Conservation (phyloP, 2,888 invertebrate genomes). For the Nymphalis urticae region DNA sequence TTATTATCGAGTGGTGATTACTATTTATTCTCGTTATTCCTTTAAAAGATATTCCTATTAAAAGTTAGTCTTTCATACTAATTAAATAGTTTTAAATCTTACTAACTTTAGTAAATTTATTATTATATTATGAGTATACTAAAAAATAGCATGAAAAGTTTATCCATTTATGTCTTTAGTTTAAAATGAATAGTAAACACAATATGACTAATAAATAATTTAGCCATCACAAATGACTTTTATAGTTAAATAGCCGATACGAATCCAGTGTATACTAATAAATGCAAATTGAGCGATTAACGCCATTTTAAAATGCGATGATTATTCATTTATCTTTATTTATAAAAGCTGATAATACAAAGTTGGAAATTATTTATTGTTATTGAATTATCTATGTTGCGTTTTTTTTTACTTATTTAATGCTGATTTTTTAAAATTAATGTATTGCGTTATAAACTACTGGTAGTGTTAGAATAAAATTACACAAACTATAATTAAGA, state of each 20-base stretch:
- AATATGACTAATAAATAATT: constrained; percentile 28
- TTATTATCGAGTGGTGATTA: no score
- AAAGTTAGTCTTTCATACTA: no score
- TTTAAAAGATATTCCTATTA: no score
- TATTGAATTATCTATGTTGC: constrained; percentile 5
- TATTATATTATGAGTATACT: neutral
- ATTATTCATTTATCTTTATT: constrained; percentile 36
- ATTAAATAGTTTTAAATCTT: no score
- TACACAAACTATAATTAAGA: no score
- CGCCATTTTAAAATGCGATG: constrained; percentile 28
- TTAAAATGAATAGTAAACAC: constrained; percentile 21
- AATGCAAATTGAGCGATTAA: constrained; percentile 36
- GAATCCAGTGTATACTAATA: constrained; percentile 28
- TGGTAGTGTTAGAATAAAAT: no score
- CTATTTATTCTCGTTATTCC: no score
- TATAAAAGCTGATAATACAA: constrained; percentile 31
- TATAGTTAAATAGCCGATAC: constrained; percentile 18
- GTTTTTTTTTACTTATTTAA: neutral
- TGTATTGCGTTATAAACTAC: no score
- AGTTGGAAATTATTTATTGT: constrained; percentile 12
- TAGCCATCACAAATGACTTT: constrained; percentile 27
- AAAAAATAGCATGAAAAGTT: neutral
- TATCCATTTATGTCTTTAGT: neutral
- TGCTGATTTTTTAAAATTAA: neutral
- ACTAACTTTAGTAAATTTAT: no score